Percentiles rank a stretch among this genome's conserved stretches.
Evolutionary conservation across 2,888 invertebrate species (phyloP).

Genomic region (Ormyrus pomaceus): DNA sequence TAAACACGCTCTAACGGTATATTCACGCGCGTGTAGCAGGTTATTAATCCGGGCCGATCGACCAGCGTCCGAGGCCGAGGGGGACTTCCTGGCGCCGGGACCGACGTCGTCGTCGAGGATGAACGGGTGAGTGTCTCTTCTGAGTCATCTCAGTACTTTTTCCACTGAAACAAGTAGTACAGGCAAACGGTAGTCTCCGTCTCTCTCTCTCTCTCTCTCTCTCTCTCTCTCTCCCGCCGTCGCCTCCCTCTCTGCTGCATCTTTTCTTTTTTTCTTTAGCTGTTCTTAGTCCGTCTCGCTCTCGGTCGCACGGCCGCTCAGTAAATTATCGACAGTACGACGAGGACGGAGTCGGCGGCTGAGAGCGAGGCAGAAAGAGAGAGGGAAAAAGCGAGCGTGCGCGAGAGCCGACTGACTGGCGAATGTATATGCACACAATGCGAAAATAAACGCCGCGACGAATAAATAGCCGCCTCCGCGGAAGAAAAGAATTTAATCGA

Average conservation of each 20-base stretch:
- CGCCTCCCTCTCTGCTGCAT: not conserved
- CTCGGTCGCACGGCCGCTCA: conserved; percentile 54
- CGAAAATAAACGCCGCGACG: conserved; percentile 4
- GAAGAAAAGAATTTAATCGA: conserved; percentile 32
- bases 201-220: not conserved
- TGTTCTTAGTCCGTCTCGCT: no score
- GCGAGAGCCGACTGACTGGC: not conserved
- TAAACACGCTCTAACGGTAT: not conserved
- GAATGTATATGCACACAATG: not conserved
- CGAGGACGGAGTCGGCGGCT: conserved; percentile 18
- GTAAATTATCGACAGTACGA: conserved; percentile 62
- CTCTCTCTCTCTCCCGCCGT: not conserved
- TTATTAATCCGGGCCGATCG: conserved; percentile 8
- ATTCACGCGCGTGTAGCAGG: no score
- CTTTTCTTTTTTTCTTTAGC: no score
- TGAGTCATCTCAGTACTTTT: not conserved
- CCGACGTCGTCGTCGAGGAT: conserved; percentile 64
- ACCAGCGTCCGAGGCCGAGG: conserved; percentile 7
- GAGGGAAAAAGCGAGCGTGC: conserved; percentile 37
- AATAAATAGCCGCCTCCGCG: conserved; percentile 13
- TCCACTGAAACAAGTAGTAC: not conserved
- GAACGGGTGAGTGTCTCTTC: conserved; percentile 70
- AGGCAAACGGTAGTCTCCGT: not conserved
- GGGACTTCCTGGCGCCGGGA: conserved; percentile 39
- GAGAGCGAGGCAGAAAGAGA: conserved; percentile 4